Conservation (phyloP, 2,888 invertebrate genomes). For the Calliopum simillimum region DNA sequence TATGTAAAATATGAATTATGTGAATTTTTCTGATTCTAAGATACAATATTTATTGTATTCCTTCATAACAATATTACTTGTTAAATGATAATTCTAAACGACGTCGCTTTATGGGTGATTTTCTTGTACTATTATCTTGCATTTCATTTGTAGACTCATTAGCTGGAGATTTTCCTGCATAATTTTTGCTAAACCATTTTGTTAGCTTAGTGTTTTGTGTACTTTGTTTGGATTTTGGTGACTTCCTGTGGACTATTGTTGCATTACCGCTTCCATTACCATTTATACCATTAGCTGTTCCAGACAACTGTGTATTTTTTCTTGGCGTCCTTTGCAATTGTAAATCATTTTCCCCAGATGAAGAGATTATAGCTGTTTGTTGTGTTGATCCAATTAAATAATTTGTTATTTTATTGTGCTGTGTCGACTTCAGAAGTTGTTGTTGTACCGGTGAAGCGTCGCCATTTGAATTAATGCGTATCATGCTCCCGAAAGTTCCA, state of each 20-base stretch:
- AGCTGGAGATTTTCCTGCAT: conserved; percentile 7
- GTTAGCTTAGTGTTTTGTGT: conserved; percentile 62
- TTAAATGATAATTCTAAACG: conserved; percentile 50
- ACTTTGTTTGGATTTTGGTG: conserved; percentile 54
- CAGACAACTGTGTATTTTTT: conserved; percentile 30
- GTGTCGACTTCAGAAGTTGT: conserved; percentile 43
- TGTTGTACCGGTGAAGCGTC: conserved; percentile 59
- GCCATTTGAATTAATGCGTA: conserved; percentile 59
- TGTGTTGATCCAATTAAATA: conserved; percentile 58
- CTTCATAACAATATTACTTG: conserved; percentile 28
- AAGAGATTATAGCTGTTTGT: conserved; percentile 34
- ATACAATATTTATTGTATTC: too few species aligned
- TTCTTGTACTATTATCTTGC: neutral
- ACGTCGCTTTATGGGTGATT: conserved; percentile 46
- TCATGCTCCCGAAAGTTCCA: conserved; percentile 60
- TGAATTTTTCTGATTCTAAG: neutral
- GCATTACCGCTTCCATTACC: neutral
- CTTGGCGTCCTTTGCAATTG: conserved; percentile 42
- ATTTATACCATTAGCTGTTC: conserved; percentile 27
- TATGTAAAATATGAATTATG: neutral
- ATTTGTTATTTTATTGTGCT: conserved; percentile 63
- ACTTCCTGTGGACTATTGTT: conserved; percentile 52
- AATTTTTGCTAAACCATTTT: conserved; percentile 58
- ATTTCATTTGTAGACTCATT: neutral
- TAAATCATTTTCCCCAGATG: conserved; percentile 11